Base-by-base conservation (phyloP, 2,888 invertebrate species). In the Nomada fabriciana region DNA sequence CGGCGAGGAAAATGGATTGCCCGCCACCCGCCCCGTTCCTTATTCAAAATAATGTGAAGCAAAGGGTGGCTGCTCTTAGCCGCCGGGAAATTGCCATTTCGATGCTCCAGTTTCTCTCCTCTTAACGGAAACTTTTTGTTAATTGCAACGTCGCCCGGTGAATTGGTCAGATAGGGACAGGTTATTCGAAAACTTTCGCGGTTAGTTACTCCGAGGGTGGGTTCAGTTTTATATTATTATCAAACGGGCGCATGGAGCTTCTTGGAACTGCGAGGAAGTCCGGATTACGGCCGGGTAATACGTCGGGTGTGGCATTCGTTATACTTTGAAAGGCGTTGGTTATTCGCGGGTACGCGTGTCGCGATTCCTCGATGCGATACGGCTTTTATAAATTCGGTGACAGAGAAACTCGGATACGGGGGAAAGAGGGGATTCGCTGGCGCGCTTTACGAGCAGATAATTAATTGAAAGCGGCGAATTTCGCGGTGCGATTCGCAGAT, bases 1-100 rank as follows among this genome's bases (percentile, higher is more conserved):
- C 61, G 82, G 78, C 87, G 85, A 83, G 82, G 83, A 88, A 88
- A 88, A 88, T 88, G 86, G 86, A 88, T 88, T 86, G 80, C 81
- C 61, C 63, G 55, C 69, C 73, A 61, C 53, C 68, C 60, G 64
- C 25, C 61, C 25, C 72, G 68, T 73, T 76, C 79, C 72, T 82
- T 84, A 82, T 79, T 84, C 83, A 84, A 84, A 84, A 84, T 84
- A 84, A 84, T 82, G 79, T 59, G 82, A 79, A 65, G 53, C 82
- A 73, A 76, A 79, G 83, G 75, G 69, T 57, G 23, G 57, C 52
- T 63, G 55, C 63, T 52, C 50, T 43, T 69, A 20, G 18, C 68
- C 61, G 18, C 64, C 61, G 61, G 72, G 72, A 83, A 79, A 82
- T 84, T 84, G 82, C 74, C 74, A 42, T 77, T 77, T 55, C 71